Evolutionary conservation across 2,113 vertebrate genomes (phyloP), one percentile per base, ranked within the genome.

Genomic region (Dissostichus mawsoni): DNA sequence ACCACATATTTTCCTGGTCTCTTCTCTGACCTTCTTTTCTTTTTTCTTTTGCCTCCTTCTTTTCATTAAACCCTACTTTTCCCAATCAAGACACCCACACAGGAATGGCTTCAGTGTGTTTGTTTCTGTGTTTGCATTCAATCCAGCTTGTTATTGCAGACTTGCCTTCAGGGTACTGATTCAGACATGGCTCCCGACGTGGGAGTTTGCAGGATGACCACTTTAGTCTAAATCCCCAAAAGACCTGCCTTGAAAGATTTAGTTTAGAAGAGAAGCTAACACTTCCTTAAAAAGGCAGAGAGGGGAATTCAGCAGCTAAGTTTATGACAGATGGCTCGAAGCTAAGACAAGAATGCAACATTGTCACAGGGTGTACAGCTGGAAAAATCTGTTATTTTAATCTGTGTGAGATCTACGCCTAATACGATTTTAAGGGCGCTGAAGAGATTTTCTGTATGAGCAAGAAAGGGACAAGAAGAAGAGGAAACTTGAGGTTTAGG

Each of bases 321-420:
- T 79, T 66, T 7, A 50, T 29, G 18, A 67, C 50, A 66, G 70
- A 82, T 80, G 58, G 51, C 20, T 70, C 45, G n/a, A 59, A 57
- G 78, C 25, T 41, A 45, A 23, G 52, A 63, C 52, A 65, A 71
- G 17, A 78, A 69, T 33, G n/a, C 23, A 12, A 44, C 52, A 76
- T 80, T 64, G 58, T 76, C 48, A 57, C 23, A 36, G 25, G 45
- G 57, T 66, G 51, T 69, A 51, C 25, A 33, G 20, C 20, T 53
- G n/a, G 12, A 78, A 80, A 57, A 59, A 67, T n/a, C n/a, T 50
- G 61, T 69, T 81, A 51, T 66, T 76, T 66, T 51, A 74, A 61
- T 68, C 45, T 65, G 13, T 50, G 44, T n/a, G 25, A 69, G 45
- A 66, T 64, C 8, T 2, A 14, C 18, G 69, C 44, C 62, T 59